Evolutionary conservation across 2,888 invertebrate genomes (phyloP), one percentile per base, ranked within the genome.

Genomic region (Cepaea hortensis): DNA sequence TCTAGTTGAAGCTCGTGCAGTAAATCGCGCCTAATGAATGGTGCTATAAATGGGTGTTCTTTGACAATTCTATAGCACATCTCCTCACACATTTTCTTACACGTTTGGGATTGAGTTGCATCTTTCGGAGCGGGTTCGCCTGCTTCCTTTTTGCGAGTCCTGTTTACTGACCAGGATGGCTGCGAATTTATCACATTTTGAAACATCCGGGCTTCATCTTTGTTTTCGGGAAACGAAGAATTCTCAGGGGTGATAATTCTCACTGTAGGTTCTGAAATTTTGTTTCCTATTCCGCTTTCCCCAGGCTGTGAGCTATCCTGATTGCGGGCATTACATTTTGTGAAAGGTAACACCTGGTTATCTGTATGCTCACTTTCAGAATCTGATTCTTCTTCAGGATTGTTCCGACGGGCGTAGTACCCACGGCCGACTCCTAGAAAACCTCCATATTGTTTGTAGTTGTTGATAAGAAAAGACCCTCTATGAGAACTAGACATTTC

Each of bases 21-120:
- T 35, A 82, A 61, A 73, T 82, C 82, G 35, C 55, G 50, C 15
- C 62, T 85, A 35, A 85, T 55, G 35, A 85, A 80, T 2, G 79
- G 85, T 0, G 73, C 85, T 61, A 85, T 70, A 23, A 80, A 80
- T 13, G 85, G 85, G 11, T 85, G 70, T 23, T 85, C 85, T 46
- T 70, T 80, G 72, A 85, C 62, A 3, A 80, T 70, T 61, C 85
- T 48, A 15, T 35, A 11, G 48, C 62, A 85, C 61, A 85, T 23
- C 18, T 85, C 79, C 46, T 70, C 79, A 11, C 77, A 76, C 77
- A 84, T 77, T 79, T 85, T n/a, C 61, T 80, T 85, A 35, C 72
- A 55, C 7, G 35, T 62, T 3, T 23, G 15, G 1, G 23, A 9
- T 15, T 79, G 79, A 3, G 46, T 18, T 50, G 13, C 11, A 23